These are phyloP conservation scores for Nyctibius bracteatus DNA, from an alignment of 2,113 vertebrate species.

Conservation along the genomic window DNA sequence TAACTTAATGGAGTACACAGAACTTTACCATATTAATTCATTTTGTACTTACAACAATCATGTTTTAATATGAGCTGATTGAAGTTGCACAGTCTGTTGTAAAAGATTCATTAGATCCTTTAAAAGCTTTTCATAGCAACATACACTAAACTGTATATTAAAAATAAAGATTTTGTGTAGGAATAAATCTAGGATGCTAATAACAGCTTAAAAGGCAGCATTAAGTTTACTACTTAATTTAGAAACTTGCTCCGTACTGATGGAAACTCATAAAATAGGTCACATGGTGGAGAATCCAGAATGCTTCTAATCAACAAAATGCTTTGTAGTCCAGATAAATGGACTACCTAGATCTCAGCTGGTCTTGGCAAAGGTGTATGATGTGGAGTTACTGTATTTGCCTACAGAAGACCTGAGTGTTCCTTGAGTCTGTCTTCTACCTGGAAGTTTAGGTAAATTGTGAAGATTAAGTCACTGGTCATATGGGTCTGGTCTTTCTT, in stretches of 20 bases:
- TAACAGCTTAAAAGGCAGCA: constrained; percentile 46
- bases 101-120: constrained; percentile 64
- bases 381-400: neutral
- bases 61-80: constrained; percentile 64
- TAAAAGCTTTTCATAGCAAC: constrained; percentile 71
- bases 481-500: fast-evolving
- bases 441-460: neutral
- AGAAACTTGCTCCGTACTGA: constrained; percentile 14
- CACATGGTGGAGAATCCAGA: neutral
- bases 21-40: constrained; percentile 65
- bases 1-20: constrained; percentile 44
- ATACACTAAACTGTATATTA: constrained; percentile 47
- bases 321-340: neutral
- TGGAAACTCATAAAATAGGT: neutral
- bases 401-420: neutral
- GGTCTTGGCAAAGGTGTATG: neutral
- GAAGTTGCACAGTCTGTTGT: constrained; percentile 17
- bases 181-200: constrained; percentile 57
- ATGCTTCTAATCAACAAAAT: neutral
- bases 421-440: neutral
- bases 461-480: neutral
- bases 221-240: constrained; percentile 22
- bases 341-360: neutral
- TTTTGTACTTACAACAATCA: constrained; percentile 56
- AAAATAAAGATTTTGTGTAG: constrained; percentile 61